Base-by-base conservation (phyloP, 1,140 invertebrate genomes). In the Tetranychus cinnabarinus region DNA sequence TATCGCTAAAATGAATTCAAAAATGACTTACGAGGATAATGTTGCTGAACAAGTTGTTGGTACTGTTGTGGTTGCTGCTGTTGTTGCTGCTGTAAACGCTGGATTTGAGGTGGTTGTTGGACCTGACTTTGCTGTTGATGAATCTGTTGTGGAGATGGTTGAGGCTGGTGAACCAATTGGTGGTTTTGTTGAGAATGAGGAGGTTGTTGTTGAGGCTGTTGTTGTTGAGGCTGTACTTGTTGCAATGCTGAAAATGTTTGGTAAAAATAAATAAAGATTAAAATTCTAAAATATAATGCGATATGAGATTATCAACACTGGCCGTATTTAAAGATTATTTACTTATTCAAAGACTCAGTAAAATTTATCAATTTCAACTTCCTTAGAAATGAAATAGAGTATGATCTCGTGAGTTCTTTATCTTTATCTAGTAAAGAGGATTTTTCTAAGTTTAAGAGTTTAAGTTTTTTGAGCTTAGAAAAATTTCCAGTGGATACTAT, bases 41-140 rank as follows among this genome's bases (percentile, higher is more conserved):
- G 39, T 42, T 42, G 31, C 23, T 52, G 50, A 7, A 52, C 23
- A n/a, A n/a, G n/a, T 52, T 52, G 50, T n/a, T 85, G 82, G 67
- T 86, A 83, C 36, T 86, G 70, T 64, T 86, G 82, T n/a, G 83
- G 82, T 67, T 66, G 67, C 23, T 66, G 66, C n/a, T 65, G 67
- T 45, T 60, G 59, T 31, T 54, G 61, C 12, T 60, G 54, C 39
- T 56, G 55, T 15, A 56, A 23, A 56, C 34, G 55, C 31, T 56
- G 55, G 34, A 36, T 10, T 34, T 56, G 55, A 33, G 13, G 13
- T 8, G 23, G 55, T 35, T 71, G 71, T 58, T 72, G 72, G 39
- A 73, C 69, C 48, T 72, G 69, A 52, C 74, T 72, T 35, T 75
- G 72, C 52, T 75, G 67, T 13, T 74, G 72, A 68, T 74, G 65